Base-by-base conservation (phyloP, 1,140 invertebrate genomes). In the Trichonephila inaurata region DNA sequence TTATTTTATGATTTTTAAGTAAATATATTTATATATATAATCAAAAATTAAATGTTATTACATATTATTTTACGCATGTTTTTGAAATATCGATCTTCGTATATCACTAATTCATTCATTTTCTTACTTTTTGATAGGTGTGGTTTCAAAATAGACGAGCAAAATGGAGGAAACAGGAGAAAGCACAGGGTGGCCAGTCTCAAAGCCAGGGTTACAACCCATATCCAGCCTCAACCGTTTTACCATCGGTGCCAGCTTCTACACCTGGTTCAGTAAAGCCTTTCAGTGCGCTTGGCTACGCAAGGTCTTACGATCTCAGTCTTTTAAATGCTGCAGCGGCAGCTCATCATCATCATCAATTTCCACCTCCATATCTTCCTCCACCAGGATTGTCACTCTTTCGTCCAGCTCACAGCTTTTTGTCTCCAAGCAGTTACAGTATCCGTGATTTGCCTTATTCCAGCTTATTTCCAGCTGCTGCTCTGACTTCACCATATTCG, bases 61-160 rank as follows among this genome's bases (percentile, higher is more conserved):
- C 10, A 12, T 0, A 10, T 51, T 51, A 51, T 51, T 51, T 12
- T 40, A 7, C 51, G 5, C 10, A 51, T 21, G 16, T 62, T 62
- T 62, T 21, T 62, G 61, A 62, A 21, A 62, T 62, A 62, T 19
- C 2, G 16, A 21, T 7, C 16, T 62, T 62, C 0, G 12, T 1
- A 62, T 62, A 62, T 21, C 51, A 6, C 16, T 62, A 62, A 19
- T 18, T 86, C 61, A 24, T 44, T 86, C 2, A 60, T 58, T 62
- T 89, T 82, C 62, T 60, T 77, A 91, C 94, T 85, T 94, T 94
- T 92, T 94, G 85, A 94, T 94, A 98, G 98, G 98, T 99, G 3
- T 99, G 98, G 98, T 99, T 99, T 95, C 98, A 99, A 97, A 99
- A 99, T 95, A 97, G 98, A 77, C 96, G 98, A 88, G 98, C 98